Conservation (phyloP, 2,888 invertebrate genomes). For the Shargacucullia verbasci region DNA sequence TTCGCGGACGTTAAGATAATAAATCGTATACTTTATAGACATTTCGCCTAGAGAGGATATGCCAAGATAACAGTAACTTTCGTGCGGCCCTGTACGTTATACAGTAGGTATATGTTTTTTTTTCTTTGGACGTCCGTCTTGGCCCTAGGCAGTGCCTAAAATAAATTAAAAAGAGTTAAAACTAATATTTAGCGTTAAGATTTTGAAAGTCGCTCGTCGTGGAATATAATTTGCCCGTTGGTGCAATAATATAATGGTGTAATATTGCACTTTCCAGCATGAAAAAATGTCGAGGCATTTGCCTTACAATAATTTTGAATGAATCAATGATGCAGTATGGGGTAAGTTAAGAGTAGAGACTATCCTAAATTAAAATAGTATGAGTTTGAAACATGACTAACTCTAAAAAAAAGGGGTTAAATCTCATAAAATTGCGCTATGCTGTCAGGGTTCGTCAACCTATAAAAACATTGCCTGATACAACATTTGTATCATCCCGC, state of each 20-base stretch:
- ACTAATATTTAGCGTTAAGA: slow-evolving; percentile 44
- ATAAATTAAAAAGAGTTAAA: slow-evolving; percentile 67
- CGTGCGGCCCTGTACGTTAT: slow-evolving; percentile 83
- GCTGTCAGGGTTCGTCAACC: too few relatives aligned
- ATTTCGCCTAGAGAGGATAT: slow-evolving; percentile 89
- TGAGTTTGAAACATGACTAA: too few relatives aligned
- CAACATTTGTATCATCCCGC: slow-evolving; percentile 20
- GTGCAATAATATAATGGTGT: neutral
- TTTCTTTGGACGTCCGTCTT: slow-evolving; percentile 76
- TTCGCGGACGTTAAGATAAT: slow-evolving; percentile 77
- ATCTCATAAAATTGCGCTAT: too few relatives aligned
- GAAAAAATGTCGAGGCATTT: too few relatives aligned
- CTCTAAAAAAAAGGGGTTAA: too few relatives aligned
- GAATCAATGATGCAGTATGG: too few relatives aligned
- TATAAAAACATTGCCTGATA: slow-evolving; percentile 23
- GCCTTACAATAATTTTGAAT: too few relatives aligned
- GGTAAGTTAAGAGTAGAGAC: too few relatives aligned
- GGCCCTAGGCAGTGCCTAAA: slow-evolving; percentile 69
- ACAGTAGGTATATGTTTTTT: slow-evolving; percentile 78
- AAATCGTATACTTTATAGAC: slow-evolving; percentile 83
- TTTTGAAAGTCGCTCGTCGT: slow-evolving; percentile 31
- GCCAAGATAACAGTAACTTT: slow-evolving; percentile 90
- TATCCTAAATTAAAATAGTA: too few relatives aligned
- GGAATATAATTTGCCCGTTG: slow-evolving; percentile 1
- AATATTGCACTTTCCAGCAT: too few relatives aligned